Evolutionary conservation across 2,113 vertebrate genomes (phyloP).

Genomic region (Turnix velox): DNA sequence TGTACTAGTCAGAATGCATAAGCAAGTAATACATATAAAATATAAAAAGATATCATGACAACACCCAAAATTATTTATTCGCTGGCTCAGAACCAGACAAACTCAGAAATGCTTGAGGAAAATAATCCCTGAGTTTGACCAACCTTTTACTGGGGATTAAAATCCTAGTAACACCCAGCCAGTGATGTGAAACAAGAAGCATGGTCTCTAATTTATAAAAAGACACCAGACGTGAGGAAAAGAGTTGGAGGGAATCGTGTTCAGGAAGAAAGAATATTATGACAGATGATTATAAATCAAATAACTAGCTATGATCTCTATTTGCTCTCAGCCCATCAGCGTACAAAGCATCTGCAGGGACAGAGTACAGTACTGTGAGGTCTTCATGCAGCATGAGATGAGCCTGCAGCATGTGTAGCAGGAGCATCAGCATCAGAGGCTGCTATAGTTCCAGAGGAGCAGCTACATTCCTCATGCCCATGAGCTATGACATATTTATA

Average conservation of each 20-base stretch:
- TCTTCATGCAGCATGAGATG: not conserved
- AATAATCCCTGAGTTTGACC: not conserved
- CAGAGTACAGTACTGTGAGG: rapidly evolving
- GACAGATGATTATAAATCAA: not conserved
- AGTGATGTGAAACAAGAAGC: not conserved
- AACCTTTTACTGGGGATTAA: not conserved
- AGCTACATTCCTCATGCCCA: not conserved
- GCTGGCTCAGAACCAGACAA: not conserved
- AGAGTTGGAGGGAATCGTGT: not conserved
- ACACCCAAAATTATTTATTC: not conserved
- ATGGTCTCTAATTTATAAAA: not conserved
- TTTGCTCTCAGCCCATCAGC: not conserved
- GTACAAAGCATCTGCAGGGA: not conserved
- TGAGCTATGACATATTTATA: not conserved
- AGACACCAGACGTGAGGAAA: not conserved
- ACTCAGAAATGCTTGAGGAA: not conserved
- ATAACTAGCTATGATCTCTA: not conserved
- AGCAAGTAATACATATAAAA: not conserved
- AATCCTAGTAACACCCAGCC: not conserved
- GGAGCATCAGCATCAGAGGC: not conserved
- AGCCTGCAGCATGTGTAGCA: not conserved
- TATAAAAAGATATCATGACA: not conserved
- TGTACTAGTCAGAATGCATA: not conserved
- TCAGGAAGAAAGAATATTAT: not conserved
- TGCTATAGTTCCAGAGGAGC: not conserved